Conservation (phyloP, 2,797 vertebrate species). For the Lindbergichthys nudifrons region DNA sequence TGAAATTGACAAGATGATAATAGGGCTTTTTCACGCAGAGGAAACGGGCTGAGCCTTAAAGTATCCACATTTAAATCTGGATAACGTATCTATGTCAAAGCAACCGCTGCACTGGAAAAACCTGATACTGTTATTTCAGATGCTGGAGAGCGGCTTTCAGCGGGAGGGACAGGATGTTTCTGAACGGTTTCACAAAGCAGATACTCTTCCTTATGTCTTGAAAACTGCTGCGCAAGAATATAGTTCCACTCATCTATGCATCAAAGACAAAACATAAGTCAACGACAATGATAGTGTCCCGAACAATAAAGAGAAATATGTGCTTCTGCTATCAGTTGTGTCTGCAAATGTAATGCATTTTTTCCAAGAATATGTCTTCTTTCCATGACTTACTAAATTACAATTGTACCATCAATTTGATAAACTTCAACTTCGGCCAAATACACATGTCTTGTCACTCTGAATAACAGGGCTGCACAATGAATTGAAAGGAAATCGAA, state of each 20-base stretch:
- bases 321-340: too few relatives aligned
- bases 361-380: too few relatives aligned
- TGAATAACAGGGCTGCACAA: too few relatives aligned
- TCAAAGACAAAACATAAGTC: background rate
- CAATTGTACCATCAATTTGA: too few relatives aligned
- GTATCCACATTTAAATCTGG: conserved; percentile 76
- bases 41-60: conserved; percentile 76
- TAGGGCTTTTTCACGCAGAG: conserved; percentile 76
- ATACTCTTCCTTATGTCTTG: conserved; percentile 43
- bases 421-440: too few relatives aligned
- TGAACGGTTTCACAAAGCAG: conserved; percentile 39
- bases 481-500: too few relatives aligned
- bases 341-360: background rate
- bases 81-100: conserved; percentile 78
- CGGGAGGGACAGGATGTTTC: conserved; percentile 73
- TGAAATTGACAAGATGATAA: conserved; percentile 81
- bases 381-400: too few relatives aligned
- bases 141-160: conserved; percentile 64
- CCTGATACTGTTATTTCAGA: conserved; percentile 75
- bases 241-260: background rate
- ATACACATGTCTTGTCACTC: too few relatives aligned
- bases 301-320: background rate
- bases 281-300: background rate
- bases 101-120: conserved; percentile 74
- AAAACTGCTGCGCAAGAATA: conserved; percentile 35